Percentiles rank a stretch among this genome's conserved stretches.
Conservation (phyloP, 2,113 vertebrate species). For the Heloderma charlesbogerti region DNA sequence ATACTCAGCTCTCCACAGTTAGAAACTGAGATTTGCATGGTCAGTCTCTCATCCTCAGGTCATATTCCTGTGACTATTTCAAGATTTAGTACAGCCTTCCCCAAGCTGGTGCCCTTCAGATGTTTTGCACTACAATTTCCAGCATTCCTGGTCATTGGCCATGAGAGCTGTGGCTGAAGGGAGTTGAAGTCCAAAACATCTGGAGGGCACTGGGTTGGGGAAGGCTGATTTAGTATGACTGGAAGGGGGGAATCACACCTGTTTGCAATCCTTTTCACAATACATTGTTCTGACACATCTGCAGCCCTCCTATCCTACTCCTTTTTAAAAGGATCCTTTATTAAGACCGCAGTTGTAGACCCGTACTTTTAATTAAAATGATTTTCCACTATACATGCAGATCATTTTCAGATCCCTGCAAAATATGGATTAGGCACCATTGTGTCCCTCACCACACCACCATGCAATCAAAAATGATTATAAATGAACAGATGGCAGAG, state of each 20-base stretch:
- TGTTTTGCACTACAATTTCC: too few species aligned
- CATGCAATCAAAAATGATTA: not conserved
- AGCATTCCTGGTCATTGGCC: too few species aligned
- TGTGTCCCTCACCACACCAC: not conserved
- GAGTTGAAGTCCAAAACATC: too few species aligned
- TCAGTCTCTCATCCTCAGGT: not conserved
- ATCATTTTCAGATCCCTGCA: not conserved
- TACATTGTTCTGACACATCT: not conserved
- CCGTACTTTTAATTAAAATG: not conserved
- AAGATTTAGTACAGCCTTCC: not conserved
- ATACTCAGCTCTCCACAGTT: not conserved
- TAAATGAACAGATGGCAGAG: not conserved
- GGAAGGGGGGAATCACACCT: not conserved
- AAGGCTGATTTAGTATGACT: not conserved
- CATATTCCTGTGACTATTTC: not conserved
- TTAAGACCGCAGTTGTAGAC: not conserved
- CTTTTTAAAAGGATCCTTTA: not conserved
- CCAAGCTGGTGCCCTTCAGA: too few species aligned
- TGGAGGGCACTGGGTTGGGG: too few species aligned
- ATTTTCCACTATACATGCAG: not conserved
- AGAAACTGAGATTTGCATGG: not conserved
- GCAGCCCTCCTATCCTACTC: not conserved
- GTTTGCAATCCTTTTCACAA: not conserved
- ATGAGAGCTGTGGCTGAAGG: too few species aligned
- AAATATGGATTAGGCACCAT: not conserved